These are phyloP conservation scores for Hecatera dysodea DNA, from an alignment of 2,888 invertebrate species.

Conservation along the genomic window DNA sequence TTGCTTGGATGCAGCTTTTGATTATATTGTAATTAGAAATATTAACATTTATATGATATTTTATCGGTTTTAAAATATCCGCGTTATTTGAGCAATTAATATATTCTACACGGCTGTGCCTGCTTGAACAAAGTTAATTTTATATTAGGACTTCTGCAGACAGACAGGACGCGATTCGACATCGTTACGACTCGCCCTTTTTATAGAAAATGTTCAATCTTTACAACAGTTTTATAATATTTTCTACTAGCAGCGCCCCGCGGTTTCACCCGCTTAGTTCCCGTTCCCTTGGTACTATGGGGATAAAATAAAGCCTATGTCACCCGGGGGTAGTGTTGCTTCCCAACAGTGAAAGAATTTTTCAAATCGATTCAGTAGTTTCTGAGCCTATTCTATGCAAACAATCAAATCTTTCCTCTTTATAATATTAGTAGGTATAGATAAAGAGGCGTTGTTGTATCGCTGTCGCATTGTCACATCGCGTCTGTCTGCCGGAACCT, in stretches of 20 bases:
- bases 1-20: background rate
- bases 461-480: background rate
- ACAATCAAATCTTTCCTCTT: too few relatives aligned
- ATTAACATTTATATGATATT: background rate
- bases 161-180: background rate
- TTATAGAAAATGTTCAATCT: too few relatives aligned
- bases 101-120: background rate
- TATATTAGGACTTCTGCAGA: background rate
- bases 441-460: background rate
- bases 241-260: too few relatives aligned
- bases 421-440: too few relatives aligned
- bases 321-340: too few relatives aligned
- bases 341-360: too few relatives aligned
- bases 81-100: background rate
- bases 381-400: too few relatives aligned
- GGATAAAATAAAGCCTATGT: too few relatives aligned
- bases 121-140: background rate
- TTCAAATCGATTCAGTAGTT: too few relatives aligned
- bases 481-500: background rate
- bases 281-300: too few relatives aligned
- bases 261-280: too few relatives aligned
- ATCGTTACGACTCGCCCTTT: background rate
- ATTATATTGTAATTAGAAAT: constrained; percentile 3
- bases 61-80: background rate
- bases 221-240: too few relatives aligned